phyloP scores from a whole-genome alignment of 2,113 vertebrate species.

The Corydoras maculifer region DNA sequence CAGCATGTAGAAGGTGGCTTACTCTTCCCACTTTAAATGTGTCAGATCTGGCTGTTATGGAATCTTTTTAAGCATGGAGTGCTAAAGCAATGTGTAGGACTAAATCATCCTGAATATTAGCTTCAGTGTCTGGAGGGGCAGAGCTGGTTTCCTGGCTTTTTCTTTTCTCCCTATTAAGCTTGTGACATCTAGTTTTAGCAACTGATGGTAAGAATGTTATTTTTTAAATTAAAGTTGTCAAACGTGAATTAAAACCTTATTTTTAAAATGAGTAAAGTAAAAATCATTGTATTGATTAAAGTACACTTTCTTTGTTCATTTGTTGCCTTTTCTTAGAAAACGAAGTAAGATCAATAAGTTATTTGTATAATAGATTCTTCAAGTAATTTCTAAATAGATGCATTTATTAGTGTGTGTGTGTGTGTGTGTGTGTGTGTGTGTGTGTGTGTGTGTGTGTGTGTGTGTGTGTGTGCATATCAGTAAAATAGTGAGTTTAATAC shows the following conservation, averaged over 20 bases:
- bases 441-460: too few relatives aligned
- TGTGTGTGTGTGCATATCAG: too few relatives aligned
- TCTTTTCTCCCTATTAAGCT: background rate
- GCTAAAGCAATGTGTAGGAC: constrained; percentile 1
- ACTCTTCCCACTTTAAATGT: constrained; percentile 16
- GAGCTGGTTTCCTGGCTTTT: background rate
- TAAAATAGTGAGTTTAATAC: too few relatives aligned
- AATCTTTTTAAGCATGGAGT: constrained; percentile 2
- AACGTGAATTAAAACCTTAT: background rate
- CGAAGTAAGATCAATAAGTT: too few relatives aligned
- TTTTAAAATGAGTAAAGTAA: background rate
- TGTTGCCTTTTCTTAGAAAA: too few relatives aligned
- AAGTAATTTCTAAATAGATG: too few relatives aligned
- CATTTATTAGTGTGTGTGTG: too few relatives aligned
- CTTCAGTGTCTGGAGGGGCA: background rate
- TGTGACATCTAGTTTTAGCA: background rate
- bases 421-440: too few relatives aligned
- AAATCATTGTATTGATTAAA: background rate
- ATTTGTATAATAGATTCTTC: too few relatives aligned
- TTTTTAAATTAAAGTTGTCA: background rate
- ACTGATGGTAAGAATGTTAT: background rate
- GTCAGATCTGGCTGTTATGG: constrained; percentile 23
- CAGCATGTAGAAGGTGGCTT: constrained; percentile 36
- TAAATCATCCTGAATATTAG: constrained; percentile 22
- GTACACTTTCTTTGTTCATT: too few relatives aligned